Conservation (phyloP, 2,113 vertebrate species). For the Ia io region DNA sequence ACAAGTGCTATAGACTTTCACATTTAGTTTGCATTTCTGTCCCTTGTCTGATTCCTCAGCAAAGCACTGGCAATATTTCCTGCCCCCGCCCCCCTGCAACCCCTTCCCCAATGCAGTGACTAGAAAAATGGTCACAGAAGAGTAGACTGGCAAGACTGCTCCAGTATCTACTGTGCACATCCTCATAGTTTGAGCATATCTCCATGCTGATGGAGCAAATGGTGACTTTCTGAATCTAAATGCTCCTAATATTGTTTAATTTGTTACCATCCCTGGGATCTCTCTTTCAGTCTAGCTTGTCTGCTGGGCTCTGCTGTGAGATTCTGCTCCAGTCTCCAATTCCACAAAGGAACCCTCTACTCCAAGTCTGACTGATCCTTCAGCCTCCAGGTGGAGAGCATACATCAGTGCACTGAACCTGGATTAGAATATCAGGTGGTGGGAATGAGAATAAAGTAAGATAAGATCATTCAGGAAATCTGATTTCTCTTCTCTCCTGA, state of each 20-base stretch:
- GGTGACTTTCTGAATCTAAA: not conserved
- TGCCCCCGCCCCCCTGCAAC: no score
- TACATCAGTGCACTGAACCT: fast-evolving
- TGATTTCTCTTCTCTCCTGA: not conserved
- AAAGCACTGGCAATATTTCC: not conserved
- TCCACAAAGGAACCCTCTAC: not conserved
- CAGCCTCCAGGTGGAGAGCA: not conserved
- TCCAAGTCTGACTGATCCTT: not conserved
- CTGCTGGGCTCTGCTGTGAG: not conserved
- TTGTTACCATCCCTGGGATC: not conserved
- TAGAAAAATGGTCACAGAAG: not conserved
- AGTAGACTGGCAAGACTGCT: no score
- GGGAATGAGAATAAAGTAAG: not conserved
- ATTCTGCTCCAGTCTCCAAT: not conserved
- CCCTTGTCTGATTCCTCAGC: not conserved
- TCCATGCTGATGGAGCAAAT: not conserved
- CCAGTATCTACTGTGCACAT: not conserved
- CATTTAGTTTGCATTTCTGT: not conserved
- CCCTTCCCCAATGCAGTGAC: not conserved
- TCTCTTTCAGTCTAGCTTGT: not conserved
- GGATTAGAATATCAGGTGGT: not conserved
- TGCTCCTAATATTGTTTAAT: not conserved
- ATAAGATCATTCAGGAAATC: not conserved
- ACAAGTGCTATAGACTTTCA: not conserved
- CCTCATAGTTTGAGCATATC: not conserved